These are phyloP conservation scores for Xenotilapia longispinis DNA, from an alignment of 2,113 vertebrate genomes.

Conservation along the genomic window DNA sequence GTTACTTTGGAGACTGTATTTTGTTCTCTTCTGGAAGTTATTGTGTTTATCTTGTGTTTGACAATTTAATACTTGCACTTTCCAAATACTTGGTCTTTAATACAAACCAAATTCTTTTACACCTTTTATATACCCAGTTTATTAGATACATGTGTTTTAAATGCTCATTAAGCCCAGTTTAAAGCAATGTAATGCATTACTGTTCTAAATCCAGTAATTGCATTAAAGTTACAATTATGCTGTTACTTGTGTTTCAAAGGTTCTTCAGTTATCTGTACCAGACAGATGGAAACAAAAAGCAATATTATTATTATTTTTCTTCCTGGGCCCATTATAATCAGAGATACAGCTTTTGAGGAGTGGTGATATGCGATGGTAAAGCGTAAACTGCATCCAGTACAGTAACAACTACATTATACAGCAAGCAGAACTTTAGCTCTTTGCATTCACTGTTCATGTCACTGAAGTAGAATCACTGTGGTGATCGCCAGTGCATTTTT, in stretches of 20 bases:
- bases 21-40: background rate
- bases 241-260: background rate
- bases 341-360: background rate
- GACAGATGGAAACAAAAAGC: background rate
- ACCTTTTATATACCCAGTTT: background rate
- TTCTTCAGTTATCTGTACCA: background rate
- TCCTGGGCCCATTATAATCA: background rate
- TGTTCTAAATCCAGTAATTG: background rate
- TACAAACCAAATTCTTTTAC: background rate
- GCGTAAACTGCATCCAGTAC: background rate
- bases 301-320: background rate
- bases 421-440: background rate
- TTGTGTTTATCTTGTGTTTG: accelerated
- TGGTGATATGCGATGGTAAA: background rate
- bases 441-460: background rate
- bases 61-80: background rate
- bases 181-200: background rate
- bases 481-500: background rate
- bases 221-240: background rate
- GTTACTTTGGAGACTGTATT: background rate
- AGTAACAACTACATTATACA: background rate
- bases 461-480: background rate
- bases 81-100: background rate
- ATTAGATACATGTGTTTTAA: background rate
- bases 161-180: accelerated